Base-by-base conservation (phyloP, 1,140 invertebrate species). In the Eupristina koningsbergeri region DNA sequence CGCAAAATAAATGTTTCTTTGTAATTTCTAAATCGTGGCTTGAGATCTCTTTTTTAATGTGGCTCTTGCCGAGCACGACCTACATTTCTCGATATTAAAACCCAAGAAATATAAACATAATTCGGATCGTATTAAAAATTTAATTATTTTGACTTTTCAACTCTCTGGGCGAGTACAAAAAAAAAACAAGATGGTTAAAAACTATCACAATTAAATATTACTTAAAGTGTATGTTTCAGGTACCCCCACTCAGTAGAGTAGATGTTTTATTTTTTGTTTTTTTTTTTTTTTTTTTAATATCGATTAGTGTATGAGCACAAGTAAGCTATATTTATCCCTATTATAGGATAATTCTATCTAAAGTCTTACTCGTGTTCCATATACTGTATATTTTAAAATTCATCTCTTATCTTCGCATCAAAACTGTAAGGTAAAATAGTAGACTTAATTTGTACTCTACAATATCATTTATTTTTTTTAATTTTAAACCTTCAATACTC, bases 391-490 rank as follows among this genome's bases (percentile, higher is more conserved):
- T 69, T 69, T 69, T 69, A 26, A 69, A 39, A 69, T 39, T 69
- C 36, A 19, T 39, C 36, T 69, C 31, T 39, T 69, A 69, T 39
- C 36, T 69, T 26, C 11, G 22, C 39, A 69, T 69, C 1, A 63
- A 39, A 7, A 17, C 11, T 39, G 67, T 9, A 26, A 69, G 31
- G 31, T 9, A 39, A 39, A 69, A 26, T 39, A 39, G 34, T 69
- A 69, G 34, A 69, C 1, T 19, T 69, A 39, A 69, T 39, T 39
- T 13, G 34, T 6, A 26, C 67, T 22, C 5, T 22, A 19, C 36
- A 69, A 39, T 69, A 69, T 69, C 36, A 69, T 39, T 69, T 69
- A 64, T 69, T 39, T 69, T 69, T 34, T 69, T 39, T 39, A 69
- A 39, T 31, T 69, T 39, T 5, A 22, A 69, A 69, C 39, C 39